Evolutionary conservation across 2,888 invertebrate genomes (phyloP).

Genomic region (Choristoneura rosaceana): DNA sequence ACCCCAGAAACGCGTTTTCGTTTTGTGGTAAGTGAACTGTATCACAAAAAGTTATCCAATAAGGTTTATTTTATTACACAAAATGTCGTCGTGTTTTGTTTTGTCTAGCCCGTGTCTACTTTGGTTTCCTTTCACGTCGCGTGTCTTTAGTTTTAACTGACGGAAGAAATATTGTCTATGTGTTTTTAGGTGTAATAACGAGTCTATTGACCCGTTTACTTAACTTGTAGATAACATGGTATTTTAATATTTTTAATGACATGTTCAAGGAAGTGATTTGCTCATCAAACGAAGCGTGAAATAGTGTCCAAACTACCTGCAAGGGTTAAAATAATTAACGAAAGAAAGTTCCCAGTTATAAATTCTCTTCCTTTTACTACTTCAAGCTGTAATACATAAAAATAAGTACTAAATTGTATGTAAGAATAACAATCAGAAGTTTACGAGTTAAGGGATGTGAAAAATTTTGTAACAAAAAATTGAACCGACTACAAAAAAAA

Average conservation of each 20-base stretch:
- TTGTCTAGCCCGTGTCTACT: slow-evolving; percentile 56
- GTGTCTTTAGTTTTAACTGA: slow-evolving; percentile 9
- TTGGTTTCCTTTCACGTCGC: slow-evolving; percentile 40
- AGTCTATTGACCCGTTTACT: neutral
- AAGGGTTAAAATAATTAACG: neutral
- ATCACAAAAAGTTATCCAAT: slow-evolving; percentile 22
- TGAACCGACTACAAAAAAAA: no score
- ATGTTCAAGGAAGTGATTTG: neutral
- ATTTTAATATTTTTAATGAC: neutral
- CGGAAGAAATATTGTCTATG: slow-evolving; percentile 8
- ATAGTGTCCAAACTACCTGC: neutral
- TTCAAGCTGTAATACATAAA: neutral
- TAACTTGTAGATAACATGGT: neutral
- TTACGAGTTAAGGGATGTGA: neutral
- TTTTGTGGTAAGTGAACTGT: slow-evolving; percentile 3
- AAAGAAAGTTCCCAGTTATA: neutral
- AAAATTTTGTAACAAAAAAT: no score
- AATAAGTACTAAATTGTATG: neutral
- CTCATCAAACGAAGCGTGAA: neutral
- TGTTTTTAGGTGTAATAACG: neutral
- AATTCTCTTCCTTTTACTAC: neutral
- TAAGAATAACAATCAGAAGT: neutral
- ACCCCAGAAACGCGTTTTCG: neutral
- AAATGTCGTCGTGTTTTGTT: slow-evolving; percentile 48
- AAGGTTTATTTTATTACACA: slow-evolving; percentile 51